Evolutionary conservation across 2,888 invertebrate species (phyloP), one percentile per base, ranked within the genome.

Genomic region (Pachymerium ferrugineum): DNA sequence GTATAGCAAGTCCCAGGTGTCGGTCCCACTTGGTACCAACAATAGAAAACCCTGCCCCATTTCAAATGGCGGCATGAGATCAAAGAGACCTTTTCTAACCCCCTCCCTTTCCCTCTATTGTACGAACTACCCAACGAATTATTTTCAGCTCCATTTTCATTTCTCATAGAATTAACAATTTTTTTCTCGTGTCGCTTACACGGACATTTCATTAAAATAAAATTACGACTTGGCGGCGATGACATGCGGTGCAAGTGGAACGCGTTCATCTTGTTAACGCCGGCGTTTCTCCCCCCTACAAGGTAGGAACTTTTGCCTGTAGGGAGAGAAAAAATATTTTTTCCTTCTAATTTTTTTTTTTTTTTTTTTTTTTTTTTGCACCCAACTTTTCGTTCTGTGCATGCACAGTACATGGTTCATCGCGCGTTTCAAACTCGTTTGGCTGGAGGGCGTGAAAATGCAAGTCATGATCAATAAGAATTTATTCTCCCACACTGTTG

Each of bases 381-480:
- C 47, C 1, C 19, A 47, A 47, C 16, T 22, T 16, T 47, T 47
- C n/a, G n/a, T n/a, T 47, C 47, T 19, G 19, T 47, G 47, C 47
- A 22, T 47, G 47, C 8, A n/a, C n/a, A n/a, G n/a, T n/a, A n/a
- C n/a, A n/a, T n/a, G 47, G 47, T 47, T 22, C 47, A 47, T 16
- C 2, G 16, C 47, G 47, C 47, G 16, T 47, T 42, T 47, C 47
- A 47, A 47, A 47, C 47, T 47, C 47, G 47, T 47, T 47, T 47
- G 47, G 47, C 47, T 47, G 8, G 47, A 47, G 16, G 47, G 47
- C 47, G 47, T 47, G 47, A 47, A 47, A 47, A 47, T 47, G 22
- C 47, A 47, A 47, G 47, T 47, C 47, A 47, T 47, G 47, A 47
- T 47, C 47, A 47, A 47, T 47, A 47, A 47, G 47, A 47, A 47